A percentile compares a stretch with the other conserved stretches of the same genome.
Evolutionary conservation across 2,888 invertebrate genomes (phyloP).

Genomic region (Escarpia spicata): DNA sequence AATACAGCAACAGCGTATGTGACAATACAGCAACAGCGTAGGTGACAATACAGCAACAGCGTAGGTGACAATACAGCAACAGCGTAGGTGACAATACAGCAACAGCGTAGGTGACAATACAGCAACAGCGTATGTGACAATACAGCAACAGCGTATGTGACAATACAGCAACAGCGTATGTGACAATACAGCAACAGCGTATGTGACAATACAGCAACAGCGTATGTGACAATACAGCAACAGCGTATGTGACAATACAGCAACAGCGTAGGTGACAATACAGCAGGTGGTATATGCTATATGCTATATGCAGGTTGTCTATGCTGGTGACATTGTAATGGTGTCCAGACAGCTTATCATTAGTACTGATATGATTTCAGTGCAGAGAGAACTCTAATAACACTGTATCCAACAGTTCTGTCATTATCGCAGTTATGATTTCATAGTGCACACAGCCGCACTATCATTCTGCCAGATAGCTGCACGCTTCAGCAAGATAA

Average conservation of each 20-base stretch:
- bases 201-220: not conserved
- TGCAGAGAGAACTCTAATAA: not conserved
- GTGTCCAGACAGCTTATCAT: not conserved
- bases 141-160: not conserved
- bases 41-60: not conserved
- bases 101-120: not conserved
- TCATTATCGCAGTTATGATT: conserved; percentile 1
- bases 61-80: not conserved
- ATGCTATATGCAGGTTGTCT: too few relatives aligned
- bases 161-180: not conserved
- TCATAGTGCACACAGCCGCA: not conserved
- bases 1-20: not conserved
- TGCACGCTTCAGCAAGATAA: not conserved
- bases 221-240: too few relatives aligned
- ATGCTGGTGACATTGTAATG: not conserved
- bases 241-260: not conserved
- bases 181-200: not conserved
- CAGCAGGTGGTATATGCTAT: not conserved
- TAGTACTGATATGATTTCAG: not conserved
- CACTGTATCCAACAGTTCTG: not conserved
- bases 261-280: not conserved
- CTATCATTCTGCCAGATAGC: not conserved
- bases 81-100: not conserved
- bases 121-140: not conserved
- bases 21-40: not conserved